Base-by-base conservation (phyloP, 2,113 vertebrate genomes). In the Oreochromis tanganicae region DNA sequence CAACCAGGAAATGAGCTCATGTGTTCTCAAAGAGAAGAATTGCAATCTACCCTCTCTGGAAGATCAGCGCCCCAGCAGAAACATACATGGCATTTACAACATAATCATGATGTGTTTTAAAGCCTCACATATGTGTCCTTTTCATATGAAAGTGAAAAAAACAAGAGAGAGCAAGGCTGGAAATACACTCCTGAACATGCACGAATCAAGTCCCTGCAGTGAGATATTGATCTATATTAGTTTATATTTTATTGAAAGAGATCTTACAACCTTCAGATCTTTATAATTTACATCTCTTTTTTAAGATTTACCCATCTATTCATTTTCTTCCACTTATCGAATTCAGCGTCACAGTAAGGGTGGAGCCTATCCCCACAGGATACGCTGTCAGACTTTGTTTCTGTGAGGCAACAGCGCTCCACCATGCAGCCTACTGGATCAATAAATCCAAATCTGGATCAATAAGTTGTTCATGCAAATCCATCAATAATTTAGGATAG, bases 1-100 rank as follows among this genome's bases (percentile, higher is more conserved):
- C 78, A 87, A 91, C 4, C 89, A 94, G 93, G 91, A 94, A 94
- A 93, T 92, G 87, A 91, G 81, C 82, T 92, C 87, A 93, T 91
- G 83, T 13, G 48, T 73, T 84, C 38, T 19, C 48, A 36, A 66
- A 36, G 50, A 75, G 55, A 80, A 48, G 27, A 59, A 54, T 38
- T 78, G 8, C 57, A 24, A 82, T 34, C 84, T 80, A 78, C 87
- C 36, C 46, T 48, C 71, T 52, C 14, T 83, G 52, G 29, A 21
- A 34, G 43, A 41, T 66, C 46, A 57, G 54, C 3, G 55, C 79
- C 85, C 68, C 32, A 83, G 55, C 32, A 7, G 12, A 85, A 90
- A 85, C 27, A 19, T 9, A 24, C 27, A 66, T 8, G 2, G 19
- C 9, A 59, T 63, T 84, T 38, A 71, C 14, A 11, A 34, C 46